phyloP scores from a whole-genome alignment of 2,113 vertebrate species.

The Edolisoma coerulescens region DNA sequence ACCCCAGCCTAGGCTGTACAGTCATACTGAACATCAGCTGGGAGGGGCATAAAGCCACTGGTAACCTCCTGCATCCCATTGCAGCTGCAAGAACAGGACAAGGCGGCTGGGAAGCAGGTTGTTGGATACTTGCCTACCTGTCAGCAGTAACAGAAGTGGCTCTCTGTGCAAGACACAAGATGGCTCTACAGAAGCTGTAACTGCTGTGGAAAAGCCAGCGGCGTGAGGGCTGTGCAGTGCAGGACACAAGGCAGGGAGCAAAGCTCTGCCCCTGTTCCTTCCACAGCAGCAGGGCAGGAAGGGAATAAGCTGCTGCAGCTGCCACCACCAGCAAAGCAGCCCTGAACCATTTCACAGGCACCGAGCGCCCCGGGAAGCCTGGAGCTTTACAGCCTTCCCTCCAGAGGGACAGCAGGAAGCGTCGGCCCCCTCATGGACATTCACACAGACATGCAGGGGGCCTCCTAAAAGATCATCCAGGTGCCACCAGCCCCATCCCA shows the following conservation, averaged over 20 bases:
- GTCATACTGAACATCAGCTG: not conserved
- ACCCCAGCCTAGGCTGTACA: not conserved
- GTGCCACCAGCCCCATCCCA: rapidly evolving
- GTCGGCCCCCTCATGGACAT: rapidly evolving
- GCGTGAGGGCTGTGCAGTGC: rapidly evolving
- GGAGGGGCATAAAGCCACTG: not conserved
- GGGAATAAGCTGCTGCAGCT: not conserved
- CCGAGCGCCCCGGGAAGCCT: not conserved
- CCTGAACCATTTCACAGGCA: not conserved
- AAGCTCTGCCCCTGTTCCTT: not conserved
- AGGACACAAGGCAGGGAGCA: not conserved
- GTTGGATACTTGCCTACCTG: not conserved
- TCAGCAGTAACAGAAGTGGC: not conserved
- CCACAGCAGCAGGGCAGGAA: not conserved
- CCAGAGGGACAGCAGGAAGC: not conserved
- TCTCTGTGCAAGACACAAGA: not conserved
- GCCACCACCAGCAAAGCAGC: not conserved
- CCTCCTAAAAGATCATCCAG: not conserved
- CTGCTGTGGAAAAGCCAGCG: too few species aligned
- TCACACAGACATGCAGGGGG: not conserved
- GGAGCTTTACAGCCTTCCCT: not conserved
- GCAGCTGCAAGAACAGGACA: not conserved
- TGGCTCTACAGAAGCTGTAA: not conserved
- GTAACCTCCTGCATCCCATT: not conserved
- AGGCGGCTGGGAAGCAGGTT: not conserved